phyloP scores from a whole-genome alignment of 2,797 vertebrate genomes.

The Pangasius macronema region DNA sequence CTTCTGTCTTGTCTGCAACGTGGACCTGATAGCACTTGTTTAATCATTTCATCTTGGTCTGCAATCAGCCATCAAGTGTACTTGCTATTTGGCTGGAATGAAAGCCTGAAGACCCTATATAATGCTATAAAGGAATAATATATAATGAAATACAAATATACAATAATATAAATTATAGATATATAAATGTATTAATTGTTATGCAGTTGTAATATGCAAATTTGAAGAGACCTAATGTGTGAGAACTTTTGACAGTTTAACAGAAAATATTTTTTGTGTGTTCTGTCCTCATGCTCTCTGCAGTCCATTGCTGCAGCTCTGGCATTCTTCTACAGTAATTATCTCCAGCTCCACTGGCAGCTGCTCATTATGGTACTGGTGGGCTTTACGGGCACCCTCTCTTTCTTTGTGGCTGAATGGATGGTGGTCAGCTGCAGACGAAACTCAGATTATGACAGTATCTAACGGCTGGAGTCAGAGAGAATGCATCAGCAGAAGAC shows the following conservation, averaged over 20 bases:
- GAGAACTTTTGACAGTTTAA: neutral
- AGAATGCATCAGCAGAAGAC: neutral
- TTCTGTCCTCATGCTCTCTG: conserved; percentile 1
- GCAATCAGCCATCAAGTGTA: neutral
- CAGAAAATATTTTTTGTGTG: neutral
- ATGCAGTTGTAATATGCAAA: neutral
- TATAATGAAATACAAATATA: neutral
- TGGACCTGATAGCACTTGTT: neutral
- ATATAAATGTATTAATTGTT: neutral
- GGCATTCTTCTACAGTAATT: conserved; percentile 98
- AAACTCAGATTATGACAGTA: conserved; percentile 84
- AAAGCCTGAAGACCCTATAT: too few species aligned
- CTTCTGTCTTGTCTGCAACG: too few species aligned
- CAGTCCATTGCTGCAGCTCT: conserved; percentile 93
- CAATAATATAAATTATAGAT: neutral
- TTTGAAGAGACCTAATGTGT: neutral
- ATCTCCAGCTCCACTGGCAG: conserved; percentile 93
- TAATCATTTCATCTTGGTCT: neutral
- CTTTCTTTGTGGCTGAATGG: conserved; percentile 89
- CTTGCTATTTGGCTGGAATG: neutral
- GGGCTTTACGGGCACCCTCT: conserved; percentile 85
- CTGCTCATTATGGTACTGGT: conserved; percentile 88
- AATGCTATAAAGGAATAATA: too few species aligned
- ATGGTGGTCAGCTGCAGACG: conserved; percentile 66
- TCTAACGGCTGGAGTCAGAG: conserved; percentile 68